A percentile compares a stretch with the other conserved stretches of the same genome.
phyloP scores from a whole-genome alignment of 2,797 vertebrate species.

The Pangasius mekongensis region DNA sequence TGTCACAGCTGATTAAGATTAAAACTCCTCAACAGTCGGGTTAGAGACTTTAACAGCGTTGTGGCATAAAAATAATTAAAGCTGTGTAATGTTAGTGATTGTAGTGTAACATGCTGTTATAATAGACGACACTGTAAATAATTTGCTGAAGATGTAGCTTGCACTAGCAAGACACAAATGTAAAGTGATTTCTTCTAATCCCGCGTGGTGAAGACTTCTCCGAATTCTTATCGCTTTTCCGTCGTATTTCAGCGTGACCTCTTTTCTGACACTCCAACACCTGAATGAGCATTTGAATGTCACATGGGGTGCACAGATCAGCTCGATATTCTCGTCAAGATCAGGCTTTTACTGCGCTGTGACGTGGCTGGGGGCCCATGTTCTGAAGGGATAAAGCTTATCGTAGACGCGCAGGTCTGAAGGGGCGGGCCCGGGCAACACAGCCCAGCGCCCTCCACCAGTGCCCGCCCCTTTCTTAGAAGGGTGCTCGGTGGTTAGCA shows the following conservation, averaged over 20 bases:
- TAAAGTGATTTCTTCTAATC: neutral
- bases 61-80: neutral
- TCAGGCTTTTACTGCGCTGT: neutral
- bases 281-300: conserved; percentile 43
- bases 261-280: conserved; percentile 7
- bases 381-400: conserved; percentile 55
- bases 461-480: conserved; percentile 63
- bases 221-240: conserved; percentile 27
- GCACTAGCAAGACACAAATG: neutral
- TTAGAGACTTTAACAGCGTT: neutral
- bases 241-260: conserved; percentile 2
- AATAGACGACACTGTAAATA: no score
- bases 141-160: neutral
- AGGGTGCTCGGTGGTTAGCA: conserved; percentile 42
- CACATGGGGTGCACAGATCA: neutral
- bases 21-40: neutral
- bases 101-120: neutral
- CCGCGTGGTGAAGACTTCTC: neutral
- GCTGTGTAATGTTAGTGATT: neutral
- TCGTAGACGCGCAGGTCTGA: conserved; percentile 50
- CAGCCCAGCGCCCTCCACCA: neutral
- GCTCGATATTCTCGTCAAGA: neutral
- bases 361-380: conserved; percentile 32
- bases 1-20: no score
- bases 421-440: conserved; percentile 11